These are phyloP conservation scores for Hippasteria phrygiana DNA, from an alignment of 53 echinoderm and acorn worm species.

Conservation along the genomic window DNA sequence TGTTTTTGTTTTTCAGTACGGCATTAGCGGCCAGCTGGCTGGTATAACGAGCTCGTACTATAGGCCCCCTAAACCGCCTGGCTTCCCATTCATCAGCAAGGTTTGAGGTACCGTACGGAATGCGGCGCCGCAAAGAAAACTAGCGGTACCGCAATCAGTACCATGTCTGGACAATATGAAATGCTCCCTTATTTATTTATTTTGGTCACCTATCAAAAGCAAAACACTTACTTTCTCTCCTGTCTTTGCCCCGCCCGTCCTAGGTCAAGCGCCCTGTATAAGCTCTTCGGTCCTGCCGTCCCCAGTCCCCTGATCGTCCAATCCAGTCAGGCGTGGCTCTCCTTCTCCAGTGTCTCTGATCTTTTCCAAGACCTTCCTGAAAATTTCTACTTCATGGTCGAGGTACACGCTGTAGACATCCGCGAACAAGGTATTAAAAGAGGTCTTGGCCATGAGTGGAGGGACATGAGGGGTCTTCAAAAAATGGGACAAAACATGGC, in stretches of 20 bases:
- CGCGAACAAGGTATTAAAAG: background rate
- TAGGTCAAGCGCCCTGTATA: background rate
- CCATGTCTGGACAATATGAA: no score
- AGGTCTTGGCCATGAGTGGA: background rate
- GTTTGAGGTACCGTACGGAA: no score
- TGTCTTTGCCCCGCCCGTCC: background rate
- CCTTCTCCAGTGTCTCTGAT: slow-evolving; percentile 15
- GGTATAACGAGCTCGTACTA: no score
- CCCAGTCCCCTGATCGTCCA: background rate
- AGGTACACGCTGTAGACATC: background rate
- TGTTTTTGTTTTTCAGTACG: no score
- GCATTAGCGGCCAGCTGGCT: no score
- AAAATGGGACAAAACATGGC: background rate
- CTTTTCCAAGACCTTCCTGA: background rate
- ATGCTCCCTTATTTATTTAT: no score
- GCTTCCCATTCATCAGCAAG: no score
- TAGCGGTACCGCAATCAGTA: no score
- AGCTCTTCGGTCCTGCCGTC: background rate
- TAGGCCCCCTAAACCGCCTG: no score
- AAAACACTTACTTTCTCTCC: background rate
- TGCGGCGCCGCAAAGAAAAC: no score
- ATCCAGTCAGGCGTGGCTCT: slow-evolving; percentile 23
- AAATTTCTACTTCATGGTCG: slow-evolving; percentile 11
- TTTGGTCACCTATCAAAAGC: no score
- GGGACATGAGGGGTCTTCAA: background rate